These are phyloP conservation scores for Mus musculus DNA, from an alignment of 2,113 vertebrate genomes.

Conservation along the genomic window DNA sequence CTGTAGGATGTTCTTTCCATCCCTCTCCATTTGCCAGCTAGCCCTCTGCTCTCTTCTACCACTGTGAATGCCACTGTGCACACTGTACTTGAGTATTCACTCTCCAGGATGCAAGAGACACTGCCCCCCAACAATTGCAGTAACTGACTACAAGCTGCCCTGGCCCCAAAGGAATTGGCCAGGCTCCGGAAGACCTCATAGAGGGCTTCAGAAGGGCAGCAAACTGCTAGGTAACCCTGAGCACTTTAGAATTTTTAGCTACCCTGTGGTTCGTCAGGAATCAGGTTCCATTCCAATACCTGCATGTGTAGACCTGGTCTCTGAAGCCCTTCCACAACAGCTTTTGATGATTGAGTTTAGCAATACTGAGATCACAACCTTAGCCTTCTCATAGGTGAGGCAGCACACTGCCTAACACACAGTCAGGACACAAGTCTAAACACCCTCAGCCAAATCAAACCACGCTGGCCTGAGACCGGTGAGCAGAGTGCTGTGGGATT, in stretches of 20 bases:
- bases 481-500: neutral
- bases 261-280: constrained; percentile 50
- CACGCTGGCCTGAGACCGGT: neutral
- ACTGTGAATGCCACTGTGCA: no score
- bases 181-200: neutral
- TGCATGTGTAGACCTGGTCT: constrained; percentile 57
- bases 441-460: neutral
- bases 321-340: constrained; percentile 34
- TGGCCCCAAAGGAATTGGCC: neutral
- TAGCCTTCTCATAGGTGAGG: constrained; percentile 1
- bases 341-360: constrained; percentile 40
- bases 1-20: neutral
- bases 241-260: constrained; percentile 22
- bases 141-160: neutral
- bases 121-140: neutral
- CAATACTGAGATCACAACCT: neutral
- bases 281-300: constrained; percentile 58
- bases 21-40: neutral
- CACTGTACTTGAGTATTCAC: neutral
- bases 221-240: constrained; percentile 34
- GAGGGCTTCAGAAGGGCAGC: constrained; percentile 21
- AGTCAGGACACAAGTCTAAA: constrained; percentile 52
- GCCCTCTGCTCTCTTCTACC: neutral
- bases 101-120: no score
- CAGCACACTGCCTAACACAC: neutral